These are phyloP conservation scores for Leucania comma DNA, from an alignment of 2,888 invertebrate genomes.

Conservation along the genomic window DNA sequence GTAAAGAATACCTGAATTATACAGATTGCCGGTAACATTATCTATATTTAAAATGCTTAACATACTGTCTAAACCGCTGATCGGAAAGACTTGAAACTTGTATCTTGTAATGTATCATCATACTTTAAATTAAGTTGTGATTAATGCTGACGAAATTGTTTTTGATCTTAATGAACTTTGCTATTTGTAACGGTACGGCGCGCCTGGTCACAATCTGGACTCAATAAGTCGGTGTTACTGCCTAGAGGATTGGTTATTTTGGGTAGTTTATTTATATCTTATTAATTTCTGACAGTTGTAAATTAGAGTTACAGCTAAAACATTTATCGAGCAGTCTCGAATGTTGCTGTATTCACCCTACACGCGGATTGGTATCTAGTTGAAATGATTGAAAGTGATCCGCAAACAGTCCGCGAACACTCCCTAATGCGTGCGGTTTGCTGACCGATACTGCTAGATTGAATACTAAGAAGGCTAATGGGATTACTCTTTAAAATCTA, in stretches of 20 bases:
- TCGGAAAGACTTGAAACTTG: no score
- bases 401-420: slow-evolving; percentile 7
- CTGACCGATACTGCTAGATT: slow-evolving; percentile 25
- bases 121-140: background rate
- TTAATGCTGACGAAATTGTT: background rate
- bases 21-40: no score
- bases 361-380: slow-evolving; percentile 11
- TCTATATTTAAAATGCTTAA: no score
- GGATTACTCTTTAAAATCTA: background rate
- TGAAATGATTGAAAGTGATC: slow-evolving; percentile 61
- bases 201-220: no score
- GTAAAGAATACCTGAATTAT: no score
- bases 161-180: no score
- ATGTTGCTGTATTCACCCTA: slow-evolving; percentile 20
- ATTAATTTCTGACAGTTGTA: background rate
- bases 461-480: slow-evolving; percentile 41
- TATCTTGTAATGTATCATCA: no score
- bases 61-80: no score
- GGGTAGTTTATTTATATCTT: background rate
- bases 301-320: background rate
- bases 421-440: slow-evolving; percentile 30
- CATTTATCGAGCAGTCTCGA: background rate
- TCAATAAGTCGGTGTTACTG: no score
- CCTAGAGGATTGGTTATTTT: no score
- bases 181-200: no score